phyloP scores from a whole-genome alignment of 2,888 invertebrate species.

The Orthosia incerta region DNA sequence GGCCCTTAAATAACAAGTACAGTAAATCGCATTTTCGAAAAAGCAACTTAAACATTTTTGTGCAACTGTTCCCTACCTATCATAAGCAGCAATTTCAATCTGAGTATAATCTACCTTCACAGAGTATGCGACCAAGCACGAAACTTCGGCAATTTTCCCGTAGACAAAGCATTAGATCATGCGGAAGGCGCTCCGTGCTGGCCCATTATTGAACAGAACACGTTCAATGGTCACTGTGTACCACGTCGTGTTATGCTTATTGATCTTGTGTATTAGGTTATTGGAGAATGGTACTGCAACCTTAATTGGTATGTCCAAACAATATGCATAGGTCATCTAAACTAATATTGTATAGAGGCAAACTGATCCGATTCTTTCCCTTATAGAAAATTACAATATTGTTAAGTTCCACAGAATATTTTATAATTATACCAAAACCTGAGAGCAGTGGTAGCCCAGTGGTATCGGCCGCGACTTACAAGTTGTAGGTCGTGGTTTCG shows the following conservation, averaged over 20 bases:
- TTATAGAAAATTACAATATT: too few relatives aligned
- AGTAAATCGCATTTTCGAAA: too few relatives aligned
- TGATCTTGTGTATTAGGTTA: conserved; percentile 19
- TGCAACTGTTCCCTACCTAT: neutral
- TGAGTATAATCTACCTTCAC: neutral
- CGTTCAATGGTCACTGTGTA: conserved; percentile 9
- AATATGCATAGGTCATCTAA: neutral
- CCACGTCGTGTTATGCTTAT: conserved; percentile 11
- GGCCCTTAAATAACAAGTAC: too few relatives aligned
- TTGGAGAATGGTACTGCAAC: neutral
- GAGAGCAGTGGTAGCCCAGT: too few relatives aligned
- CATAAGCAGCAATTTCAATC: neutral
- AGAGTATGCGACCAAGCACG: neutral
- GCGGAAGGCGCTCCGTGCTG: neutral
- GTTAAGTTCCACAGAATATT: too few relatives aligned
- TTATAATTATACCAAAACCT: too few relatives aligned
- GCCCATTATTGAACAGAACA: conserved; percentile 30
- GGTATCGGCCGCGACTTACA: too few relatives aligned
- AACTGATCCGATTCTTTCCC: too few relatives aligned
- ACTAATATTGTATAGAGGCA: too few relatives aligned
- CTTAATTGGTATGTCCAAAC: conserved; percentile 18
- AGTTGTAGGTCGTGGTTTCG: too few relatives aligned
- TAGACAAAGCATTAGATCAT: conserved; percentile 26
- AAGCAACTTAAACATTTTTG: neutral
- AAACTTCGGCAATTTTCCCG: conserved; percentile 1